Conservation (phyloP, 2,797 vertebrate genomes). For the Poecilia velifera region DNA sequence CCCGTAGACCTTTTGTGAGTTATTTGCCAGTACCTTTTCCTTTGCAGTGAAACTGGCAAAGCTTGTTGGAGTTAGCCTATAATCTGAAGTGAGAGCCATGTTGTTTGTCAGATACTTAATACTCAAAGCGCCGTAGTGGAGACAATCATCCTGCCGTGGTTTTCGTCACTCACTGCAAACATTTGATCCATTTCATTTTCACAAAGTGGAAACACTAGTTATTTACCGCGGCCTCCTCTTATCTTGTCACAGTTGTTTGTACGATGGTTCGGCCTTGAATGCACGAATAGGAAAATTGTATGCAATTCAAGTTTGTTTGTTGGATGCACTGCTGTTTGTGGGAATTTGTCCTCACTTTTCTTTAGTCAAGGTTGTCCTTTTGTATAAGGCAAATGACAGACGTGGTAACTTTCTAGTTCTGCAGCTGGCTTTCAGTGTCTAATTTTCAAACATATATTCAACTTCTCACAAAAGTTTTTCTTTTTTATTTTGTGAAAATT, state of each 20-base stretch:
- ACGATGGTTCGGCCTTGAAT: slow-evolving; percentile 56
- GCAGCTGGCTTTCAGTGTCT: slow-evolving; percentile 13
- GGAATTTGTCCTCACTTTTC: slow-evolving; percentile 43
- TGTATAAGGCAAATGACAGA: slow-evolving; percentile 2
- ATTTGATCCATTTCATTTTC: slow-evolving; percentile 53
- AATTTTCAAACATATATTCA: slow-evolving; percentile 37
- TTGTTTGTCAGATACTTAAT: slow-evolving; percentile 21
- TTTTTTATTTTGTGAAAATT: slow-evolving; percentile 10
- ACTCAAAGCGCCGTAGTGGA: slow-evolving; percentile 18
- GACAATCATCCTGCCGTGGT: slow-evolving; percentile 10
- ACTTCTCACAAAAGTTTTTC: background rate
- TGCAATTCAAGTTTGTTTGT: slow-evolving; percentile 48
- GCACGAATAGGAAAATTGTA: slow-evolving; percentile 58
- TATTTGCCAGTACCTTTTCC: background rate
- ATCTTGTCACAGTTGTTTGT: slow-evolving; percentile 66
- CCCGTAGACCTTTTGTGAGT: background rate
- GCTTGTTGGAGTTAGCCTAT: slow-evolving; percentile 5
- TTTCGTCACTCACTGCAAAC: slow-evolving; percentile 21
- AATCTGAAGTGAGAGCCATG: slow-evolving; percentile 20
- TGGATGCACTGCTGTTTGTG: slow-evolving; percentile 40
- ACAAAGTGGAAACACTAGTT: slow-evolving; percentile 54
- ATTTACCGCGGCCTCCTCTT: slow-evolving; percentile 60
- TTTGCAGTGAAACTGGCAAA: background rate
- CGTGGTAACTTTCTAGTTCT: slow-evolving; percentile 13
- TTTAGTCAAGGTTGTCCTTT: slow-evolving; percentile 55